phyloP scores from a whole-genome alignment of 2,888 invertebrate species.

The Germaria angustata region DNA sequence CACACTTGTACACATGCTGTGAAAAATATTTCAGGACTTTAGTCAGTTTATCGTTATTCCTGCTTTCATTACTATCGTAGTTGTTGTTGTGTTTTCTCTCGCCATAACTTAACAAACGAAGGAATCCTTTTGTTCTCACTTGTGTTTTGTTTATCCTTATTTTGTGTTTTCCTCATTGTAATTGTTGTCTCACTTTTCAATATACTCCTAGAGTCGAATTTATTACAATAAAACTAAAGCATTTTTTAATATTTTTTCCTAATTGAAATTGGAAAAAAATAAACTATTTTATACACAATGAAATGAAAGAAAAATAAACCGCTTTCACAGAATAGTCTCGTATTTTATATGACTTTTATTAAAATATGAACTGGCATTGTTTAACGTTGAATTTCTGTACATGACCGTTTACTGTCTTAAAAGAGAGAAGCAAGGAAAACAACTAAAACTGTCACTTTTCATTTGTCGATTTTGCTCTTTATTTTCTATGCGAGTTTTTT shows the following conservation, averaged over 20 bases:
- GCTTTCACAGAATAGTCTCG: not conserved
- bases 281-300: not conserved
- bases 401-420: constrained; percentile 34
- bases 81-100: not conserved
- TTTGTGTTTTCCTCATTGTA: constrained; percentile 45
- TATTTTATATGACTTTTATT: constrained; percentile 23
- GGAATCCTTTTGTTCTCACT: constrained; percentile 38
- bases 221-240: constrained; percentile 46
- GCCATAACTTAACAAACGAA: constrained; percentile 10
- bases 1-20: not conserved
- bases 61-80: not conserved
- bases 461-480: constrained; percentile 35
- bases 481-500: constrained; percentile 26
- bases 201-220: constrained; percentile 6
- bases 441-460: constrained; percentile 50
- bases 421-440: not conserved
- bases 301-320: not conserved
- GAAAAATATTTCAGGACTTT: constrained; percentile 4
- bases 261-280: constrained; percentile 25
- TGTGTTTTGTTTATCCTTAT: constrained; percentile 37
- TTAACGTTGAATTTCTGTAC: constrained; percentile 20
- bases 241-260: constrained; percentile 8
- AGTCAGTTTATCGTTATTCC: not conserved
- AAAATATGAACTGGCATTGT: constrained; percentile 27
- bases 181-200: constrained; percentile 47